Evolutionary conservation across 64 coral and sea anemone genomes (phyloP), one percentile per base, ranked within the genome.

Genomic region (Montipora capricornis): DNA sequence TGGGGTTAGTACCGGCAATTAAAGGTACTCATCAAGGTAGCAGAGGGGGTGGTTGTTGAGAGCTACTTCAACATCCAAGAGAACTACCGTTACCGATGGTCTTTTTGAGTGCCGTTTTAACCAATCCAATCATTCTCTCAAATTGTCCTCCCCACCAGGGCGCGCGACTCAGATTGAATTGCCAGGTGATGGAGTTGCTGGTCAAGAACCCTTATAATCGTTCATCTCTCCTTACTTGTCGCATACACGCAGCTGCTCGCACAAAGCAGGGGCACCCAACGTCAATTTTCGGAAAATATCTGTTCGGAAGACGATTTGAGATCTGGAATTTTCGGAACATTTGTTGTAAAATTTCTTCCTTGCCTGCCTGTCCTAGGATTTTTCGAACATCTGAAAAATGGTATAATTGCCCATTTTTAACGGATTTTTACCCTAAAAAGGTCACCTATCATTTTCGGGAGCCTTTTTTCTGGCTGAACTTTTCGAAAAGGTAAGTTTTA

Each of bases 11-110:
- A 74, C 4, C 3, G 20, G 20, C 70, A 74, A 74, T 22, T 74
- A 10, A 19, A 22, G n/a, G 70, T 74, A 5, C 5, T 74, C 20
- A 5, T 74, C n/a, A 22, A 74, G 5, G 19, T 74, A 74, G 22
- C 70, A 12, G 0, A 91, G 17, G 9, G 58, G 78, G 12, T 16
- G 77, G 52, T 70, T 91, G 60, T 91, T 91, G 2, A 81, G 78
- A 1, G 9, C 16, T 9, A 68, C 58, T 49, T 91, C 61, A 0
- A 91, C 44, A 81, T 81, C 67, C 46, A 51, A 11, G 1, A 73
- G 11, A 2, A 80, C 22, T 1, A 16, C 49, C 12, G 15, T 75
- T 81, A 4, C 57, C 90, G 15, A 83, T 92, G 4, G 44, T 88
- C 49, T 75, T 88, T 45, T 88, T 75, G 5, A 55, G 85, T 8